Evolutionary conservation across 2,113 vertebrate genomes (phyloP).

Genomic region (Macquaria australasica): DNA sequence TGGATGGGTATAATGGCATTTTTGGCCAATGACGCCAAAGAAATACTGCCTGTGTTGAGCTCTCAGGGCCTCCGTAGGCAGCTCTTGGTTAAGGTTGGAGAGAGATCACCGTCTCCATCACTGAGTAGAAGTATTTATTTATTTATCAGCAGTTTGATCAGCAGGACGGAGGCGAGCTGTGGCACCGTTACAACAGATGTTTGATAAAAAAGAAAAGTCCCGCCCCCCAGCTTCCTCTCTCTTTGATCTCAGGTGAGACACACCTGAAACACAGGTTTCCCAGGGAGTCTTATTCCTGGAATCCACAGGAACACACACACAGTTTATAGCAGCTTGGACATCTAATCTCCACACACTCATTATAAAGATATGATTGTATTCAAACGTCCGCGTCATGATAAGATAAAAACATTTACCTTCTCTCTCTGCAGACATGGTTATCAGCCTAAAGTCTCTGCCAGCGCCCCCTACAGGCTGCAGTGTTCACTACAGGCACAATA

Average conservation of each 20-base stretch:
- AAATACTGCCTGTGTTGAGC: too few relatives aligned
- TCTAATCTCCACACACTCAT: constrained; percentile 10
- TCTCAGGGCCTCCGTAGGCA: too few relatives aligned
- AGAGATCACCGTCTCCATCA: background rate
- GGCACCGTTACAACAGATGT: background rate
- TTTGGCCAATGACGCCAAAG: too few relatives aligned
- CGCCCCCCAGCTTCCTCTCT: background rate
- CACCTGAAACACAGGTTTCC: background rate
- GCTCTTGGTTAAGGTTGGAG: too few relatives aligned
- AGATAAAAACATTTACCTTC: background rate
- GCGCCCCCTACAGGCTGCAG: background rate
- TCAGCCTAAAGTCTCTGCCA: background rate
- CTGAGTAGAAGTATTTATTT: background rate
- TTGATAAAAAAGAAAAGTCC: background rate
- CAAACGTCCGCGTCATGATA: background rate
- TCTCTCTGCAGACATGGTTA: background rate
- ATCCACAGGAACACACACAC: background rate
- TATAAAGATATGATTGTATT: background rate
- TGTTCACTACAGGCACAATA: too few relatives aligned
- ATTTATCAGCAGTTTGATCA: background rate
- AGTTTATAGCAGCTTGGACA: background rate
- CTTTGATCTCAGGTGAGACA: constrained; percentile 27
- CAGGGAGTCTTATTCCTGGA: background rate
- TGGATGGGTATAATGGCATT: too few relatives aligned
- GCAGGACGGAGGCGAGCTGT: too few relatives aligned